A percentile compares a stretch with the other conserved stretches of the same genome.
phyloP scores from a whole-genome alignment of 2,797 vertebrate species.

The Bovichtus diacanthus region DNA sequence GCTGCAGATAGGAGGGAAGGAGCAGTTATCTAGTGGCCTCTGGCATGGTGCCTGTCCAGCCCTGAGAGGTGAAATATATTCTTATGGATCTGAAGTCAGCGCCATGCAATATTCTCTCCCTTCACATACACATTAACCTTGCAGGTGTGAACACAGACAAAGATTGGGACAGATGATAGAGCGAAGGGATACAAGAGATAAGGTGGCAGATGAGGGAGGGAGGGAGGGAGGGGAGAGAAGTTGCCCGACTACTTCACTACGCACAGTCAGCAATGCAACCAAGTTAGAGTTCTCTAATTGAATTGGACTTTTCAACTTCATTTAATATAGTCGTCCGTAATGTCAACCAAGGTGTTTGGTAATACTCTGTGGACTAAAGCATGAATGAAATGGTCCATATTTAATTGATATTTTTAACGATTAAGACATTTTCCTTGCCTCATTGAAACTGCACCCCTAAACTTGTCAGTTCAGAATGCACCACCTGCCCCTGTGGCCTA shows the following conservation, averaged over 20 bases:
- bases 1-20: conserved; percentile 64
- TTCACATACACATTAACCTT: conserved; percentile 78
- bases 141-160: conserved; percentile 65
- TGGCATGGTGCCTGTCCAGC: conserved; percentile 72
- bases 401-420: conserved; percentile 1
- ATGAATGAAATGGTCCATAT: neutral
- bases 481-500: conserved; percentile 65
- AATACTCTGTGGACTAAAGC: neutral
- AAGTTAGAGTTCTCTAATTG: conserved; percentile 10
- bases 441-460: conserved; percentile 40
- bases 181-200: conserved; percentile 38
- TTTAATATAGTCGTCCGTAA: neutral
- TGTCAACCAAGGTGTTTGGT: conserved; percentile 1
- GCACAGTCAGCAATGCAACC: conserved; percentile 27
- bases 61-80: conserved; percentile 77
- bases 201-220: conserved; percentile 13
- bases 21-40: conserved; percentile 73
- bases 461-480: conserved; percentile 53
- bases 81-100: conserved; percentile 76
- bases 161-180: conserved; percentile 54
- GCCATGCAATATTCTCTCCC: conserved; percentile 57
- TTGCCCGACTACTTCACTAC: conserved; percentile 16
- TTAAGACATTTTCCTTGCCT: conserved; percentile 33
- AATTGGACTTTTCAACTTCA: neutral
- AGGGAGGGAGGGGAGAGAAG: conserved; percentile 4